Base-by-base conservation (phyloP, 2,888 invertebrate species). In the Platynereis dumerilii region DNA sequence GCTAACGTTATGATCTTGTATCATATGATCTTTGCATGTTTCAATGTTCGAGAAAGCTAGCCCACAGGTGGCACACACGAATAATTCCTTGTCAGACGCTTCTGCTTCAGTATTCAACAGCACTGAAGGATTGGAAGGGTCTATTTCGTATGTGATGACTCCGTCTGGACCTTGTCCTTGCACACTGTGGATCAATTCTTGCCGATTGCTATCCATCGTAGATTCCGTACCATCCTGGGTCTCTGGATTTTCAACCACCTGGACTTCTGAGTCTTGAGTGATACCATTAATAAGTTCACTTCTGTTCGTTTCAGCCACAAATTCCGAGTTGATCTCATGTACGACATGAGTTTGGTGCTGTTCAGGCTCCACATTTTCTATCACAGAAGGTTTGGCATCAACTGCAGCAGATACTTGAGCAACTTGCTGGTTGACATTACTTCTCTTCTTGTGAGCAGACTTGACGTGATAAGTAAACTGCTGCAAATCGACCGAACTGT, bases 1-100 rank as follows among this genome's bases (percentile, higher is more conserved):
- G 27, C 45, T 34, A 2, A 68, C 45, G 28, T 60, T 52, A 27
- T 81, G 80, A 7, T 76, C 80, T 24, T 76, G 58, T 27, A 78
- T 71, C 80, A 84, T 82, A 64, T 84, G 84, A 26, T 70, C 65
- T 55, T 81, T 80, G 67, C 83, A 83, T 17, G 78, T 78, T 2
- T 82, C 81, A 22, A 84, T 78, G 26, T 71, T 75, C 44, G 70
- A 71, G 69, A 83, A 84, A 0, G 80, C 82, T 34, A 77, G 70
- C 63, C 76, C 79, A 65, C 84, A 84, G 60, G 80, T 78, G 2
- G 83, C 83, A 75, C 84, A 84, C 2, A 83, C 71, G 67, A 80
- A 82, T 55, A 82, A 69, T 58, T 81, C 80, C n/a, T 61, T 54
- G 44, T 27, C n/a, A 2, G 24, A 5, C 39, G 34, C 22, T 12